Conservation (phyloP, 2,888 invertebrate species). For the Melolontha melolontha region DNA sequence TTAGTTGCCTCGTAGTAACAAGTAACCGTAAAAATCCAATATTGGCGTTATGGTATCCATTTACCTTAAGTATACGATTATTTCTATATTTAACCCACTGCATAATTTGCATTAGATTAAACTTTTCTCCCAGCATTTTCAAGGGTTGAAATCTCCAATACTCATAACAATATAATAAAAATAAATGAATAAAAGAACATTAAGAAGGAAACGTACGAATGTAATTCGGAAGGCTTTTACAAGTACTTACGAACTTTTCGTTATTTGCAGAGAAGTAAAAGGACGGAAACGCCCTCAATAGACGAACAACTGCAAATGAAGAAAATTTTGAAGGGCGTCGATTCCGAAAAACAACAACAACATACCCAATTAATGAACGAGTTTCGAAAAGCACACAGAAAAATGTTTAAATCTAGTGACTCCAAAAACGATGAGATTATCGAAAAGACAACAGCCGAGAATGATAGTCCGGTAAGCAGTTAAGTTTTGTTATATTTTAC, state of each 20-base stretch:
- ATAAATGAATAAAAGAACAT: too few species aligned
- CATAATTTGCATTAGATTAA: too few species aligned
- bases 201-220: too few species aligned
- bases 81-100: too few species aligned
- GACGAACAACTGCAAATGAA: conserved; percentile 64
- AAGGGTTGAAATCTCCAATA: too few species aligned
- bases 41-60: too few species aligned
- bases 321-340: conserved; percentile 65
- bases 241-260: background rate
- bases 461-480: background rate
- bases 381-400: conserved; percentile 87
- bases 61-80: too few species aligned
- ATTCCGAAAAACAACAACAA: conserved; percentile 75
- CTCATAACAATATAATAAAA: too few species aligned
- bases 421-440: background rate
- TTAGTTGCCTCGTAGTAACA: too few species aligned
- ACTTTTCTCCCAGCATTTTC: too few species aligned
- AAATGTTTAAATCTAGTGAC: conserved; percentile 76
- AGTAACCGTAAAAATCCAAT: too few species aligned
- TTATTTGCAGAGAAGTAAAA: conserved; percentile 32
- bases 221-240: background rate
- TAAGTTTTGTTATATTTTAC: background rate
- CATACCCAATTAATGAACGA: conserved; percentile 88
- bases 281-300: conserved; percentile 56
- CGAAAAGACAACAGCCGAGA: background rate